These are phyloP conservation scores for Folsomia manolachei DNA, from an alignment of 2,888 invertebrate species.

Conservation along the genomic window DNA sequence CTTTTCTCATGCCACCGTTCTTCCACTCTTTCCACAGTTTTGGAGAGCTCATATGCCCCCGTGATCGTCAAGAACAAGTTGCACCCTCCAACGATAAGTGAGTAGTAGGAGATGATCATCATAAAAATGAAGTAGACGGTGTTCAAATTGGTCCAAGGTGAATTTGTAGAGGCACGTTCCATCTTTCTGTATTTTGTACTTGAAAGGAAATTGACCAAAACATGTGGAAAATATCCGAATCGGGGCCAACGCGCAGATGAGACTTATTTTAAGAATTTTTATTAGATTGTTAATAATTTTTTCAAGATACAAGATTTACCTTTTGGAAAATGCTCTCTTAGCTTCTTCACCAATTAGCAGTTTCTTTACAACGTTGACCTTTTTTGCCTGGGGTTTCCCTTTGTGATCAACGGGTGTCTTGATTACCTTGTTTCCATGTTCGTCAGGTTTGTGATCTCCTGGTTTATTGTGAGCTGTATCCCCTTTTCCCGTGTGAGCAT, in stretches of 20 bases:
- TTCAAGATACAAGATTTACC: too few species aligned
- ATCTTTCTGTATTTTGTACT: neutral
- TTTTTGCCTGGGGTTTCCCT: too few species aligned
- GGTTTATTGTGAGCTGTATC: too few species aligned
- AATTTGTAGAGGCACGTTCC: conserved; percentile 1
- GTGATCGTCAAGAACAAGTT: neutral
- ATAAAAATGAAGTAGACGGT: neutral
- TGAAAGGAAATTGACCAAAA: conserved; percentile 6
- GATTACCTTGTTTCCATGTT: too few species aligned
- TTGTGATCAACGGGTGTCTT: too few species aligned
- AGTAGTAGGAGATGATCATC: neutral
- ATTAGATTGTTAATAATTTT: too few species aligned
- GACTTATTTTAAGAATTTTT: too few species aligned
- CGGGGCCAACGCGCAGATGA: neutral
- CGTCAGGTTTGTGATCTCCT: too few species aligned
- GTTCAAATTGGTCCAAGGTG: neutral
- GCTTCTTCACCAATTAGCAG: neutral
- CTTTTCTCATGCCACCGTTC: conserved; percentile 1
- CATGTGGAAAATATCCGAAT: neutral
- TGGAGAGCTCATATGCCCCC: neutral
- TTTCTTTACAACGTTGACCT: neutral
- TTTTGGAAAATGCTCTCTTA: neutral
- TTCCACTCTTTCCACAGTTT: neutral
- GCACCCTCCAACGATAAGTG: conserved; percentile 1
- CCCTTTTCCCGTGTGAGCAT: too few species aligned